Conservation (phyloP, 2,113 vertebrate species). For the Neolamprologus falcicula region DNA sequence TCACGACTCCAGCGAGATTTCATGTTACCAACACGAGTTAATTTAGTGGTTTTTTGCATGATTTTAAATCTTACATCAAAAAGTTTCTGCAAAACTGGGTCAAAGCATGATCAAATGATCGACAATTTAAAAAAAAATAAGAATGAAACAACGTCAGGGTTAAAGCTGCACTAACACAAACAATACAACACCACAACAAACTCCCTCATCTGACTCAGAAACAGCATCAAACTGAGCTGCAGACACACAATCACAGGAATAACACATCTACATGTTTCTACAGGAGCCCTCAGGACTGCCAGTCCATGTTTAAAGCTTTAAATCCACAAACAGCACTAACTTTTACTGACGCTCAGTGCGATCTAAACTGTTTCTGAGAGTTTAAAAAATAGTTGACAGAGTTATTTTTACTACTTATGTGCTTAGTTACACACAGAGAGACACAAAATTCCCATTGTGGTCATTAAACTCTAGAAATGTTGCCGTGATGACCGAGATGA, state of each 20-base stretch:
- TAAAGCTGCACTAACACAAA: neutral
- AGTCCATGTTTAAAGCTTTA: neutral
- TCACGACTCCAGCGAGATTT: accelerated
- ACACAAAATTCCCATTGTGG: neutral
- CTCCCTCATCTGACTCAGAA: neutral
- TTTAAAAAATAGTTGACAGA: neutral
- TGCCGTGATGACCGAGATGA: neutral
- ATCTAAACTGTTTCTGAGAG: neutral
- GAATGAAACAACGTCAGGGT: accelerated
- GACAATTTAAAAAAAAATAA: neutral
- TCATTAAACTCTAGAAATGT: neutral
- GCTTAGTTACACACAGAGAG: neutral
- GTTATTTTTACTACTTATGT: neutral
- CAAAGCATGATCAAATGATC: accelerated
- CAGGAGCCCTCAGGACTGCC: neutral
- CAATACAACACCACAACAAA: neutral
- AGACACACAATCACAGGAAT: neutral
- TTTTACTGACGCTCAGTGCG: neutral
- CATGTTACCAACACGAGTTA: accelerated
- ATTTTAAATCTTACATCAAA: neutral
- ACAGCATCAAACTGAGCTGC: neutral
- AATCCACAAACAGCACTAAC: neutral
- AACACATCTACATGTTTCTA: neutral
- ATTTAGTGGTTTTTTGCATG: neutral
- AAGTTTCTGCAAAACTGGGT: accelerated